phyloP scores from a whole-genome alignment of 2,797 vertebrate genomes.

The Remorina albescens region DNA sequence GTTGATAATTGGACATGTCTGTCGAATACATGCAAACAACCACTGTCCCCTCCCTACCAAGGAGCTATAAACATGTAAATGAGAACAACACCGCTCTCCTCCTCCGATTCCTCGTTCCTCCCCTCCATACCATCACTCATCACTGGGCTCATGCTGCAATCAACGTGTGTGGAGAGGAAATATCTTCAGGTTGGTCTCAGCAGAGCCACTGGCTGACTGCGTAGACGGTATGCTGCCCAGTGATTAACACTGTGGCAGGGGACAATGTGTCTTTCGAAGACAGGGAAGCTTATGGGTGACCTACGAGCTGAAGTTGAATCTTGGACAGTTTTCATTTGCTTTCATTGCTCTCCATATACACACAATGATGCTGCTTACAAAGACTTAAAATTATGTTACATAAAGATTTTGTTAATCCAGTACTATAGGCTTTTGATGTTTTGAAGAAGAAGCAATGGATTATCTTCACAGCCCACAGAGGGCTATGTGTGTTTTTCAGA shows the following conservation, averaged over 20 bases:
- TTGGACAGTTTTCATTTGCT: background rate
- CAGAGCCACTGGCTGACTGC: slow-evolving; percentile 57
- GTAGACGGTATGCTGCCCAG: slow-evolving; percentile 48
- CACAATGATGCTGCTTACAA: background rate
- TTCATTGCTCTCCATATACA: background rate
- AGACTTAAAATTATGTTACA: background rate
- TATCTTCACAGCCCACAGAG: background rate
- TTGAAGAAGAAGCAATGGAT: too few relatives aligned
- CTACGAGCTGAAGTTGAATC: slow-evolving; percentile 20
- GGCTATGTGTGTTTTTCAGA: too few relatives aligned
- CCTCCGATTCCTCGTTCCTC: slow-evolving; percentile 39
- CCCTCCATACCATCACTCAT: slow-evolving; percentile 70
- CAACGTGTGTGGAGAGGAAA: slow-evolving; percentile 53
- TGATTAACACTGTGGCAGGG: slow-evolving; percentile 57
- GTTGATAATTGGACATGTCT: slow-evolving; percentile 84
- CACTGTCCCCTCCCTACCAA: slow-evolving; percentile 63
- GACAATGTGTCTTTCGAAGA: slow-evolving; percentile 30
- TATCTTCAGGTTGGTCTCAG: slow-evolving; percentile 39
- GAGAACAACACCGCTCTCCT: slow-evolving; percentile 63
- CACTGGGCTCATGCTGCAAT: slow-evolving; percentile 49
- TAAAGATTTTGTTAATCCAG: background rate
- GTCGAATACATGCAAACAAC: slow-evolving; percentile 56
- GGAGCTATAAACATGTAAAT: slow-evolving; percentile 87
- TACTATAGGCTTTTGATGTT: too few relatives aligned
- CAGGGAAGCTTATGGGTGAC: slow-evolving; percentile 43